Evolutionary conservation across 2,113 vertebrate species (phyloP).

Genomic region (Xiphophorus couchianus): DNA sequence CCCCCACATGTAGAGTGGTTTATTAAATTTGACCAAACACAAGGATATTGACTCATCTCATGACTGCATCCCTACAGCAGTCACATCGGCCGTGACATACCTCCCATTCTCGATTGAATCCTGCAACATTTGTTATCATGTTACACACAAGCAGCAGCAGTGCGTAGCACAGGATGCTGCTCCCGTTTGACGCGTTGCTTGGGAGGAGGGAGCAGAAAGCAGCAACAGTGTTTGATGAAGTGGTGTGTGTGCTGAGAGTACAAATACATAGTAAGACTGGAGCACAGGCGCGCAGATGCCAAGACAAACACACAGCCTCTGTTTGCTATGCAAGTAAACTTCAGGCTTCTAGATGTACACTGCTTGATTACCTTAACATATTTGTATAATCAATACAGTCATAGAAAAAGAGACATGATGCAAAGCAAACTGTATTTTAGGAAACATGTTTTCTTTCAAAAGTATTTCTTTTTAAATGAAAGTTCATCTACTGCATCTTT

Average conservation of each 20-base stretch:
- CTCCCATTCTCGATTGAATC: slow-evolving; percentile 42
- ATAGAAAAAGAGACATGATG: neutral
- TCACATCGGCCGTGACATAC: slow-evolving; percentile 10
- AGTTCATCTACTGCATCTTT: neutral
- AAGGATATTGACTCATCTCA: slow-evolving; percentile 21
- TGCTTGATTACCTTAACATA: neutral
- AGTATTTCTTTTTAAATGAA: neutral
- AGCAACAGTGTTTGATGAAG: slow-evolving; percentile 39
- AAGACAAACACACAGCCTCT: slow-evolving; percentile 12
- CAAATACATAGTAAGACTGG: neutral
- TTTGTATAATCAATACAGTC: neutral
- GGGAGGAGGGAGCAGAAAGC: slow-evolving; percentile 10
- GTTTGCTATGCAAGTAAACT: neutral
- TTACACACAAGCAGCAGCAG: slow-evolving; percentile 38
- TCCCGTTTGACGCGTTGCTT: slow-evolving; percentile 28
- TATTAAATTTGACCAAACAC: slow-evolving; percentile 53
- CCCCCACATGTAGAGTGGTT: slow-evolving; percentile 19
- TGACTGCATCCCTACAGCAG: slow-evolving; percentile 18
- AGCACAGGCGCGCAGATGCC: neutral
- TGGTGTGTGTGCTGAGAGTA: slow-evolving; percentile 4
- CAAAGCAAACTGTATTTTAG: neutral
- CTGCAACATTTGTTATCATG: slow-evolving; percentile 46
- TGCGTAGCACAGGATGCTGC: slow-evolving; percentile 23
- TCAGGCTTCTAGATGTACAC: neutral
- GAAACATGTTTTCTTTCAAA: neutral